Base-by-base conservation (phyloP, 1,140 invertebrate genomes). In the Drosophila teissieri region DNA sequence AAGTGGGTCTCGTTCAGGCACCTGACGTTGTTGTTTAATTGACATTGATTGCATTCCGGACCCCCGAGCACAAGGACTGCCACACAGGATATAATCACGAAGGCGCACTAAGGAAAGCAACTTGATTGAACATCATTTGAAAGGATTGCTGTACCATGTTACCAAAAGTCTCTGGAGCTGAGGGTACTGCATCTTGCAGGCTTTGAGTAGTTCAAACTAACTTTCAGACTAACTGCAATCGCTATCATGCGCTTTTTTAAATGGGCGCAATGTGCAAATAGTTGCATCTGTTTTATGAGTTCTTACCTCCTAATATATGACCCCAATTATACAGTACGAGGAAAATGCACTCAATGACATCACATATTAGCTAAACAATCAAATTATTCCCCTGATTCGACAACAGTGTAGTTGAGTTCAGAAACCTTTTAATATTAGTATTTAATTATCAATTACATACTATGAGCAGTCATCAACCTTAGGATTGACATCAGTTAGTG, bases 1-100 rank as follows among this genome's bases (percentile, higher is more conserved):
- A 78, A 85, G 24, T 85, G 82, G 0, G 82, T 85, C 27, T 53
- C 12, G 15, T 85, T 86, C 15, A 75, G 3, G 15, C 82, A 85
- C 11, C 63, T 72, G 14, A 78, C 45, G 4, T 64, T 64, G 4
- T 64, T 64, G 34, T 63, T 80, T 0, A 19, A 7, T 53, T 78
- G 79, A 57, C 82, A 85, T 1, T 12, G 5, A 36, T 80, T 60
- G 51, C 81, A 85, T 2, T 10, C 0, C 1, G 4, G 4, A 1
- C 10, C 17, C 0, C 27, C 19, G 2, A 40, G 17, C 11, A 58
- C 69, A 2, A 17, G 7, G 10, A 34, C n/a, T 2, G 11, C 7
- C 34, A 64, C n/a, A 11, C 8, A 34, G 15, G 39, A 19, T 3
- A 54, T 19, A 10, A 39, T 31, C 22, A 74, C 12, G 5, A 49